Evolutionary conservation across 2,888 invertebrate species (phyloP), one percentile per base, ranked within the genome.

Genomic region (Spodoptera exigua): DNA sequence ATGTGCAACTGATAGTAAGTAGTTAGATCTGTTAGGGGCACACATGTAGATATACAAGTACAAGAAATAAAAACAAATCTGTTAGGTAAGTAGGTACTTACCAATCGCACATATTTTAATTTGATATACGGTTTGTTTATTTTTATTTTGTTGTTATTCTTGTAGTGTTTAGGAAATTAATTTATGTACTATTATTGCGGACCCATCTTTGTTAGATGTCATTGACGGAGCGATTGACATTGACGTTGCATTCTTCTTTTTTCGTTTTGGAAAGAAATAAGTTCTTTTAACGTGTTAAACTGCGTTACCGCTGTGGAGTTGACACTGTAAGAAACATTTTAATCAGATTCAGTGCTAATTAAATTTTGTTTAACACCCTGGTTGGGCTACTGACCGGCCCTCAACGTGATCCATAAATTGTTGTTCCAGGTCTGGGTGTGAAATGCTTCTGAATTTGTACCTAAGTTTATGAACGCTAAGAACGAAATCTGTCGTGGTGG

Each of bases 91-190:
- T 12, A 17, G 3, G 5, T 32, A 40, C 86, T 78, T 64, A 88
- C 89, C 89, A 89, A 68, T 65, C 65, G 18, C 65, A 89, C 86
- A 87, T 88, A 27, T 27, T 27, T 27, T 9, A 16, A 34, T 40
- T 36, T 17, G 9, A 35, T 49, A 35, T 35, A 13, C 7, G n/a
- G 17, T 41, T 41, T 52, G 40, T 37, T 43, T 48, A 40, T 36
- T 4, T 46, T 43, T 27, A 10, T 36, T 16, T 41, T 13, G 18
- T 40, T 3, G 21, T 32, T 32, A 18, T 43, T 41, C 16, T 21
- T 18, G 7, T 14, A 40, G 12, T 13, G 14, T 36, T 27, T 4
- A 14, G 7, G 7, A n/a, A 13, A n/a, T 57, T 46, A 39, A 55
- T 68, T 44, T 48, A 61, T 32, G 36, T 47, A 27, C 55, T 18